These are phyloP conservation scores for Oncorhynchus tshawytscha DNA, from an alignment of 2,113 vertebrate genomes.

Conservation along the genomic window DNA sequence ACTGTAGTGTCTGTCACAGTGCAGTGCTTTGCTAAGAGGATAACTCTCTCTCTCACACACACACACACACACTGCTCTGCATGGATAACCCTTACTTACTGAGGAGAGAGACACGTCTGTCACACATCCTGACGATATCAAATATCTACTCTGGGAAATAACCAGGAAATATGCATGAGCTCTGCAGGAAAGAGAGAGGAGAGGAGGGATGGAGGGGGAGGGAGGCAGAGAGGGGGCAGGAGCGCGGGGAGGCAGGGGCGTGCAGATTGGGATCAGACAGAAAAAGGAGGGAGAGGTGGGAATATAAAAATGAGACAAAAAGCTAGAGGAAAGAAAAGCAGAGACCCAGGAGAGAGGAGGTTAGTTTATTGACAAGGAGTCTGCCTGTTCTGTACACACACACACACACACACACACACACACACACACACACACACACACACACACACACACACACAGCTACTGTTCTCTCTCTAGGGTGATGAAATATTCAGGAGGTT, in stretches of 20 bases:
- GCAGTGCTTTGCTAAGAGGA: background rate
- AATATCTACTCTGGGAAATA: background rate
- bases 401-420: no score
- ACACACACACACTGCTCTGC: background rate
- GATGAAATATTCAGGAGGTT: background rate
- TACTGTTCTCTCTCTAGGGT: background rate
- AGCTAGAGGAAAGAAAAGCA: background rate
- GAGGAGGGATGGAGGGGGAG: background rate
- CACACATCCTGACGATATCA: slow-evolving; percentile 5
- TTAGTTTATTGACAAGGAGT: background rate
- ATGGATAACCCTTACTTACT: background rate
- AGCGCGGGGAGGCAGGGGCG: background rate
- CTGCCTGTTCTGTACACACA: background rate
- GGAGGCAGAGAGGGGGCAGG: background rate
- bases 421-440: no score
- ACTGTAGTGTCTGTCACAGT: background rate
- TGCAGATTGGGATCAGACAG: background rate
- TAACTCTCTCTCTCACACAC: background rate
- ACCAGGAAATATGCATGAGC: slow-evolving; percentile 5
- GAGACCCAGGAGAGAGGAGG: background rate
- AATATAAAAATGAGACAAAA: slow-evolving; percentile 1
- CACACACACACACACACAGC: no score
- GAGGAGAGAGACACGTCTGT: background rate
- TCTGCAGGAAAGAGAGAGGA: background rate
- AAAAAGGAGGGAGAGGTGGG: background rate